Base-by-base conservation (phyloP, 1,140 invertebrate genomes). In the Delia radicum region DNA sequence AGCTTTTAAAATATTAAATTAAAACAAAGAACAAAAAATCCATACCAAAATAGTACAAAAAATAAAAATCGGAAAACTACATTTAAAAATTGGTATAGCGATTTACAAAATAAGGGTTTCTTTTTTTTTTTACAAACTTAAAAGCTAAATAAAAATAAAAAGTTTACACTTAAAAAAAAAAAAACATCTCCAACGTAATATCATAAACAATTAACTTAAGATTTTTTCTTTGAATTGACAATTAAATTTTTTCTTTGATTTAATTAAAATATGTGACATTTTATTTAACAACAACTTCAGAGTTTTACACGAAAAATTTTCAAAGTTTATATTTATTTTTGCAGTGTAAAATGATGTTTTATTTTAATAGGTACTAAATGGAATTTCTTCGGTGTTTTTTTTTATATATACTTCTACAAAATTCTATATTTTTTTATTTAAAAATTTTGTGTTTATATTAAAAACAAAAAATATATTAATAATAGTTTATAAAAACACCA, bases 401-500 rank as follows among this genome's bases (percentile, higher is more conserved):
- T 48, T 48, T 48, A n/a, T 15, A 21, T 15, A 61, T 61, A 24
- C 6, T 61, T 42, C 28, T 65, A 13, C 24, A 27, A 26, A 63
- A 63, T 26, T 63, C 27, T 65, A 65, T 26, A 13, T 65, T 42
- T 42, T 42, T 42, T 12, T 10, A 13, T 42, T 42, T 42, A 10
- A 13, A 15, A 15, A 42, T 42, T 42, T 42, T 42, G 37, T 33
- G 4, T 33, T 33, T 6, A 4, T 33, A 4, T 33, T 6, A 6
- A 33, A 4, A 33, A 12, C 4, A 6, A 6, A 33, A 33, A 33
- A 33, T 33, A 21, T 55, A 55, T 6, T 55, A 55, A 79, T 82
- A 82, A 83, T 84, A 84, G 82, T 84, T 82, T 81, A 79, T 81
- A 82, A 84, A n/a, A 82, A 84, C 82, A 84, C 82, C 82, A 84